Percentiles rank a stretch among this genome's conserved stretches.
phyloP scores from a whole-genome alignment of 2,113 vertebrate species.

The Tamias sibiricus region DNA sequence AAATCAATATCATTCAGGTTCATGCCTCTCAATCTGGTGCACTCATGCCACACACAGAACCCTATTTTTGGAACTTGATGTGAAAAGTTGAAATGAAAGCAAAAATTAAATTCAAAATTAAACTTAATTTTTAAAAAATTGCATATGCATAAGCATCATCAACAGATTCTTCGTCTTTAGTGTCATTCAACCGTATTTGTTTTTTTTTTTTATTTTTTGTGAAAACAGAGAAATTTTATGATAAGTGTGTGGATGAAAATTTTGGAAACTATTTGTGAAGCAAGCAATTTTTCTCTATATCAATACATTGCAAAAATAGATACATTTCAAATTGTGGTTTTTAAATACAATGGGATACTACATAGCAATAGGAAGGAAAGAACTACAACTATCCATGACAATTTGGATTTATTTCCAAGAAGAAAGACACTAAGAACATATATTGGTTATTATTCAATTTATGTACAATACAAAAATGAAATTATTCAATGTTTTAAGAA shows the following conservation, averaged over 20 bases:
- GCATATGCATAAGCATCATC: not conserved
- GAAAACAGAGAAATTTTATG: not conserved
- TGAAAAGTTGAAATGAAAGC: not conserved
- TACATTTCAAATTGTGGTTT: not conserved
- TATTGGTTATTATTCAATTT: not conserved
- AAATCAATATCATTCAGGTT: not conserved
- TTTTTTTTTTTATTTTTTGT: not conserved
- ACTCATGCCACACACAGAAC: not conserved
- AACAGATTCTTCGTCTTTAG: not conserved
- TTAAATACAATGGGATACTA: not conserved
- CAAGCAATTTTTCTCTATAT: not conserved
- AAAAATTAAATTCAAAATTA: too few species aligned
- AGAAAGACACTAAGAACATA: not conserved
- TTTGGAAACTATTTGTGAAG: not conserved
- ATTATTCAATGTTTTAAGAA: not conserved
- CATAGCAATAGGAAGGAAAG: not conserved
- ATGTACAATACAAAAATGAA: not conserved
- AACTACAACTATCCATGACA: not conserved
- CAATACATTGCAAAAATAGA: not conserved
- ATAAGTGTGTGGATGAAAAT: not conserved
- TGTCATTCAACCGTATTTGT: not conserved
- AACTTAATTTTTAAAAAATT: too few species aligned
- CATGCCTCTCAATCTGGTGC: not conserved
- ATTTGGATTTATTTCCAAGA: not conserved
- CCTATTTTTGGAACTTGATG: not conserved